phyloP scores from a whole-genome alignment of 2,113 vertebrate genomes.

The Nyctibius bracteatus region DNA sequence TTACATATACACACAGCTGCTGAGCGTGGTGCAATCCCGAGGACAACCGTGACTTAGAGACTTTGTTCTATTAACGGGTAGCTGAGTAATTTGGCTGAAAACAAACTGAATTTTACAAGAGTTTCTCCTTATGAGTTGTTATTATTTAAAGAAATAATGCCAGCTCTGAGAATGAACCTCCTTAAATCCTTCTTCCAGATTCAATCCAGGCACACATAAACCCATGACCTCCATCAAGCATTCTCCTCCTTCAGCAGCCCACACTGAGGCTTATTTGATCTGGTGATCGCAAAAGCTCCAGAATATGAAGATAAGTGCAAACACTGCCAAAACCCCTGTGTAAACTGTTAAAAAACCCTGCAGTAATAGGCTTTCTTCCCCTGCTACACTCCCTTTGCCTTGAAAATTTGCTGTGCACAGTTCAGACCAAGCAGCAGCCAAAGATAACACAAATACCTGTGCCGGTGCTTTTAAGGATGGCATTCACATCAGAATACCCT shows the following conservation, averaged over 20 bases:
- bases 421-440: background rate
- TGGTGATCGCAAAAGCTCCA: background rate
- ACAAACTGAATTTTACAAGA: background rate
- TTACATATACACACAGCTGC: background rate
- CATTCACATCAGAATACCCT: background rate
- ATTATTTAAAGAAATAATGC: background rate
- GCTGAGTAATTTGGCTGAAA: background rate
- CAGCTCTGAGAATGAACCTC: background rate
- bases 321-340: background rate
- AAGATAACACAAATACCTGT: background rate
- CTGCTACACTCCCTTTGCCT: background rate
- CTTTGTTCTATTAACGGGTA: background rate
- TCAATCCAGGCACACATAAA: background rate
- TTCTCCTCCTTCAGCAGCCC: background rate
- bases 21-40: background rate
- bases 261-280: background rate
- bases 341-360: background rate
- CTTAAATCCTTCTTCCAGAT: background rate
- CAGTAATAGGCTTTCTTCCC: background rate
- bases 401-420: background rate
- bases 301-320: background rate
- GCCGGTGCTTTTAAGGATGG: background rate
- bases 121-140: background rate
- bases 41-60: background rate
- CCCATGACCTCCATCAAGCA: background rate